Evolutionary conservation across 2,888 invertebrate genomes (phyloP), one percentile per base, ranked within the genome.

Genomic region (Yponomeuta evonymella): DNA sequence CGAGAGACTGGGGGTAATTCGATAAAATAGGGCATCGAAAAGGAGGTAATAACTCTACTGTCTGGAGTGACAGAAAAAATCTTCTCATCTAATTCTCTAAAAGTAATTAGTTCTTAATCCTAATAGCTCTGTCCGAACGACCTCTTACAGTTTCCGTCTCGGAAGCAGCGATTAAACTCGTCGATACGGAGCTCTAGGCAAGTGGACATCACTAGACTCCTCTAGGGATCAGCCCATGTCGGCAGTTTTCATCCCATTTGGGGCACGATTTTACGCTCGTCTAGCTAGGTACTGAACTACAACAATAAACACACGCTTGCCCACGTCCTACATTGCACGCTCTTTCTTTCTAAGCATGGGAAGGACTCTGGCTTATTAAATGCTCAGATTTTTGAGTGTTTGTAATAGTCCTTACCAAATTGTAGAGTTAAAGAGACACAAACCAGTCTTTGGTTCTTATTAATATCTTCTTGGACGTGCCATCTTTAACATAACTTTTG

Each of bases 161-260:
- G 15, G 15, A 58, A 15, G 51, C 51, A 15, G 51, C 51, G 51
- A 58, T 58, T 15, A 58, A 58, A 58, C 15, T 58, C 15, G 51
- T 58, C 51, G 51, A 58, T 58, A 58, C 15, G 51, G 5, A 58
- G 51, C 51, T 58, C 15, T 9, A 12, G 5, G 15, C 51, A 10
- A 58, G 15, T 58, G 30, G 67, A 67, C 73, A 68, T 69, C 75
- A 70, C 72, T 74, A 73, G 68, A 72, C 74, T 73, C 76, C 78
- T 75, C 73, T 73, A 75, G 79, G 75, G 81, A 81, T 83, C 81
- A 80, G 76, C 79, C 78, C 79, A 78, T 81, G 83, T 86, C 83
- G 83, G 83, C 88, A 87, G 81, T 87, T 87, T 85, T 84, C 85
- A 84, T 84, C 84, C 87, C 83, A 85, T 86, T 83, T 80, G 79